Evolutionary conservation across 2,888 invertebrate genomes (phyloP).

Genomic region (Crepidodera aurea): DNA sequence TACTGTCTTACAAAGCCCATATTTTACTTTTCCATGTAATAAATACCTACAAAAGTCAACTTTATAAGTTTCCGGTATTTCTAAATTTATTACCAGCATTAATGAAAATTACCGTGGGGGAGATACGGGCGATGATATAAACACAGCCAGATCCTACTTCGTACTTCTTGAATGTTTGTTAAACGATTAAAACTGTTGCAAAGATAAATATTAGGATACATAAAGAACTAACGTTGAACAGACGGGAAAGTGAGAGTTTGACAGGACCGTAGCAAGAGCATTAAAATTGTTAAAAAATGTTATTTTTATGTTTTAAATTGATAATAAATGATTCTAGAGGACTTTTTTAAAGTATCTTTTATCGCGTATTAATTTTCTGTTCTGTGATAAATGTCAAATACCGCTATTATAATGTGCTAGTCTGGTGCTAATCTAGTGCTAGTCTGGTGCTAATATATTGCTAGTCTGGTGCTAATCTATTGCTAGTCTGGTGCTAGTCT

Average conservation of each 20-base stretch:
- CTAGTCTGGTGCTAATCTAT: too few species aligned
- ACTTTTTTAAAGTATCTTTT: too few species aligned
- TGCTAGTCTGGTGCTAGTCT: too few species aligned
- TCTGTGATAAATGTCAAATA: too few species aligned
- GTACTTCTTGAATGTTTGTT: constrained; percentile 44
- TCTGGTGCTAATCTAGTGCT: too few species aligned
- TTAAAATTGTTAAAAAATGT: too few species aligned
- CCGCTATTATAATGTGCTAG: too few species aligned
- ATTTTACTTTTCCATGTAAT: constrained; percentile 36
- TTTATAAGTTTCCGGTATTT: constrained; percentile 40
- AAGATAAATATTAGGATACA: constrained; percentile 52
- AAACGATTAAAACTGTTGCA: constrained; percentile 49
- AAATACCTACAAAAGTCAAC: constrained; percentile 40
- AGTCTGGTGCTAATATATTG: too few species aligned
- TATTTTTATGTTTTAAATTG: too few species aligned
- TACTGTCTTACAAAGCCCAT: constrained; percentile 17
- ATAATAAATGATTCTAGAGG: too few species aligned
- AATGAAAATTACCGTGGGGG: constrained; percentile 40
- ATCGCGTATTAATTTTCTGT: too few species aligned
- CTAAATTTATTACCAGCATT: constrained; percentile 38
- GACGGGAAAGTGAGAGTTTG: not conserved
- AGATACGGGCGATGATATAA: constrained; percentile 35
- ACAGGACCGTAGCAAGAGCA: not conserved
- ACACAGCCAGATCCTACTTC: constrained; percentile 34
- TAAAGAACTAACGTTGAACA: constrained; percentile 49